phyloP scores from a whole-genome alignment of 2,888 invertebrate genomes.

The Thymelicus lineola region DNA sequence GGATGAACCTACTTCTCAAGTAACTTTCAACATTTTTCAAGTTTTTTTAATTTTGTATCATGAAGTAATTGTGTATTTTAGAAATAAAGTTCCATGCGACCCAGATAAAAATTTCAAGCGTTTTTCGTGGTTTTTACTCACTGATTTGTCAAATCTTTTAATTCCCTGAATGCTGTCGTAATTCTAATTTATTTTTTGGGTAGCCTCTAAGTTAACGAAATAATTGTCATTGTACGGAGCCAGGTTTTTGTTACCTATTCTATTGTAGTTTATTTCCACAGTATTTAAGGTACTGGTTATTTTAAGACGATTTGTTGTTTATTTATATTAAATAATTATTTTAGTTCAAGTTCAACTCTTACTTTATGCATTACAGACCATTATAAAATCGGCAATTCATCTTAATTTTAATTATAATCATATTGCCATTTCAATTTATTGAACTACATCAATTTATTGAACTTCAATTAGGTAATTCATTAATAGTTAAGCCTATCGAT shows the following conservation, averaged over 20 bases:
- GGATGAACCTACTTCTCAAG: neutral
- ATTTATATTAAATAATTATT: conserved; percentile 2
- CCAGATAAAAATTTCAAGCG: conserved; percentile 1
- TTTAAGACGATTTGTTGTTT: neutral
- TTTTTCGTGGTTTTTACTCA: conserved; percentile 14
- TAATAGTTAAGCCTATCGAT: no score
- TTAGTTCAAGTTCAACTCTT: conserved; percentile 4
- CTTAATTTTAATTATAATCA: no score
- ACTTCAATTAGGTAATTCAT: no score
- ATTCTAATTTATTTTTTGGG: conserved; percentile 23
- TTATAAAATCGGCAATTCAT: no score
- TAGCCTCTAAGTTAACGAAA: conserved; percentile 1
- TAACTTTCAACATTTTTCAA: neutral
- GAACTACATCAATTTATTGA: no score
- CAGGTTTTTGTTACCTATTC: neutral
- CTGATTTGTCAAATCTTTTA: conserved; percentile 23
- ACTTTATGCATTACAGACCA: no score
- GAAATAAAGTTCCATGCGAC: conserved; percentile 11
- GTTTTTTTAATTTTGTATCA: conserved; percentile 28
- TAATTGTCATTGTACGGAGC: conserved; percentile 4
- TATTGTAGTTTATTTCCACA: neutral
- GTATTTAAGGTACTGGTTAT: neutral
- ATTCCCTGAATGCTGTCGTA: conserved; percentile 8
- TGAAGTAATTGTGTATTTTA: conserved; percentile 19
- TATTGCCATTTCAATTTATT: no score